Evolutionary conservation across 2,888 invertebrate species (phyloP).

Genomic region (Athetis lepigone): DNA sequence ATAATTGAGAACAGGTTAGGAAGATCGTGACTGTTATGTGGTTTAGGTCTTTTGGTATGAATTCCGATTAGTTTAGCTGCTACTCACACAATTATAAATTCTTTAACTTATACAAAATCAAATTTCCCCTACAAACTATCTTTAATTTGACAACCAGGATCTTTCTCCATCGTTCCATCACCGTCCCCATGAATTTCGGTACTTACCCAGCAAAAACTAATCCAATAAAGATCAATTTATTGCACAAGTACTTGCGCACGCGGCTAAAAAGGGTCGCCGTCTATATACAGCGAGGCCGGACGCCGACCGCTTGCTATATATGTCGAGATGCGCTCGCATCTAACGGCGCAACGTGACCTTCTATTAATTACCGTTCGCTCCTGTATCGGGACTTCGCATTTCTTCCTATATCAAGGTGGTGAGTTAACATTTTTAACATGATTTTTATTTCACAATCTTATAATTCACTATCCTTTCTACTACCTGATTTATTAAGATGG

Average conservation of each 20-base stretch:
- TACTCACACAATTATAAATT: not conserved
- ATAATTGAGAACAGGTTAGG: no score
- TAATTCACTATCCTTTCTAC: no score
- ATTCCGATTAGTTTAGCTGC: not conserved
- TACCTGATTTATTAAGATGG: no score
- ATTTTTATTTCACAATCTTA: no score
- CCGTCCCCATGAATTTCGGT: conserved; percentile 52
- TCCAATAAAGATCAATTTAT: conserved; percentile 56
- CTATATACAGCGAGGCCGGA: conserved; percentile 82
- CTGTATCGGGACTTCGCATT: conserved; percentile 75
- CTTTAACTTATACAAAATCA: not conserved
- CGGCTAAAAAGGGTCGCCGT: conserved; percentile 68
- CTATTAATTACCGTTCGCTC: conserved; percentile 87
- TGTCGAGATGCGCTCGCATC: conserved; percentile 83
- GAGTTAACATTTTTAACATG: conserved; percentile 27
- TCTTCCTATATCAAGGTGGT: conserved; percentile 61
- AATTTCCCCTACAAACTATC: conserved; percentile 4
- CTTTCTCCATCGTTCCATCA: conserved; percentile 18
- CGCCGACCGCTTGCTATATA: conserved; percentile 77
- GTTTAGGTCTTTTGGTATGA: no score
- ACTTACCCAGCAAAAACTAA: conserved; percentile 53
- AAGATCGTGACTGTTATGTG: no score
- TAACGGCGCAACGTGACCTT: conserved; percentile 85
- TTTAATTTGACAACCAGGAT: conserved; percentile 20
- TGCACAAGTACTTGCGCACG: conserved; percentile 50